Conservation (phyloP, 2,797 vertebrate genomes). For the Linurgus olivaceus region DNA sequence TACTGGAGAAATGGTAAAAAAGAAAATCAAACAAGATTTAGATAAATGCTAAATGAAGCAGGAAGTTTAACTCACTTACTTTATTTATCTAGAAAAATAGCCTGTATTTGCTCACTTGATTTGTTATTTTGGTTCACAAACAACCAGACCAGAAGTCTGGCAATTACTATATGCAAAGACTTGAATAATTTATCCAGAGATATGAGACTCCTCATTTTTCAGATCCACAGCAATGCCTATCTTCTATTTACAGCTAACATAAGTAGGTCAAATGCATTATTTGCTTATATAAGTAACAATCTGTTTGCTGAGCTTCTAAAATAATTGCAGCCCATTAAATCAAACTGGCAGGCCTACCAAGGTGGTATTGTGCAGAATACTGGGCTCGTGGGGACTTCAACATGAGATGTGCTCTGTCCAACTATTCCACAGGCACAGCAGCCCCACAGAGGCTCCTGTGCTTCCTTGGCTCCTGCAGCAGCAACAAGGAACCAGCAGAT, state of each 20-base stretch:
- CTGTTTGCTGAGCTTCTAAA: background rate
- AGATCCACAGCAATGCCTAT: background rate
- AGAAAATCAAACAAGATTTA: background rate
- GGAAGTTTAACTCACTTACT: background rate
- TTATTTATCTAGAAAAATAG: background rate
- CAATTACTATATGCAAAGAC: background rate
- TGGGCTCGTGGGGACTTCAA: background rate
- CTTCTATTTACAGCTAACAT: background rate
- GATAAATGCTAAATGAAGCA: background rate
- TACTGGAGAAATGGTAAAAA: background rate
- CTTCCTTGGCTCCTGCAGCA: background rate
- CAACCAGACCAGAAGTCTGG: background rate
- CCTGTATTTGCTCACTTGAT: background rate
- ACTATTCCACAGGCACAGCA: background rate
- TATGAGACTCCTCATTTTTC: background rate
- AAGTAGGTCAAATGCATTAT: slow-evolving; percentile 39
- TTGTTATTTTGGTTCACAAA: background rate
- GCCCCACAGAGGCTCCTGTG: background rate
- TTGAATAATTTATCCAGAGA: background rate
- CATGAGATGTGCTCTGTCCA: background rate
- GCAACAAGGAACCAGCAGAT: background rate
- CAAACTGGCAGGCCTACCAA: background rate
- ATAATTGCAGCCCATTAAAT: slow-evolving; percentile 15
- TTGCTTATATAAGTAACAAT: slow-evolving; percentile 30
- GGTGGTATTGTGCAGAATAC: background rate